Conservation (phyloP, 2,113 vertebrate genomes). For the Eretmodus cyanostictus region DNA sequence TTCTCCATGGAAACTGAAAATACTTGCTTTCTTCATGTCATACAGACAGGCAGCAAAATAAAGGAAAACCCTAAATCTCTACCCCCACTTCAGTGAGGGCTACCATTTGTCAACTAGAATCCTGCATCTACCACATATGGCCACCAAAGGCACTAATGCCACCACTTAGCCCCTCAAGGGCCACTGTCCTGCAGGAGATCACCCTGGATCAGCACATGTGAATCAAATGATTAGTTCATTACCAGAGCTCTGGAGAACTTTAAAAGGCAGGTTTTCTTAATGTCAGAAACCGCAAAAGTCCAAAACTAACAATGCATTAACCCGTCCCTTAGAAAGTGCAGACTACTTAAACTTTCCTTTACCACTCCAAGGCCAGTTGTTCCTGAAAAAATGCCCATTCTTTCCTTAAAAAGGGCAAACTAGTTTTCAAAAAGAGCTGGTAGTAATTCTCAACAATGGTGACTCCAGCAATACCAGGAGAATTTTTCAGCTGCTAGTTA, state of each 20-base stretch:
- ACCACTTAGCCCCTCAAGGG: background rate
- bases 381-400: background rate
- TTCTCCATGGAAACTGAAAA: background rate
- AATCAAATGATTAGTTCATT: background rate
- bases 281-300: background rate
- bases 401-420: background rate
- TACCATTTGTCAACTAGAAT: background rate
- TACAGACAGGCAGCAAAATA: background rate
- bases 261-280: background rate
- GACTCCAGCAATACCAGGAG: background rate
- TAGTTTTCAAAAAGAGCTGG: background rate
- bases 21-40: background rate
- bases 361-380: rapidly evolving
- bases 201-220: background rate
- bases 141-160: background rate
- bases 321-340: rapidly evolving
- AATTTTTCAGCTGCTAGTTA: background rate
- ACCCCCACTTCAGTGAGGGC: background rate
- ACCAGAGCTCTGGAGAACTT: background rate
- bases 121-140: background rate
- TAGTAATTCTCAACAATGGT: background rate
- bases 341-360: background rate
- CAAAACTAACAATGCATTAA: background rate
- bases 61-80: background rate
- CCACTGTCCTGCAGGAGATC: background rate